Evolutionary conservation across 2,797 vertebrate genomes (phyloP).

Genomic region (Manis pentadactyla): DNA sequence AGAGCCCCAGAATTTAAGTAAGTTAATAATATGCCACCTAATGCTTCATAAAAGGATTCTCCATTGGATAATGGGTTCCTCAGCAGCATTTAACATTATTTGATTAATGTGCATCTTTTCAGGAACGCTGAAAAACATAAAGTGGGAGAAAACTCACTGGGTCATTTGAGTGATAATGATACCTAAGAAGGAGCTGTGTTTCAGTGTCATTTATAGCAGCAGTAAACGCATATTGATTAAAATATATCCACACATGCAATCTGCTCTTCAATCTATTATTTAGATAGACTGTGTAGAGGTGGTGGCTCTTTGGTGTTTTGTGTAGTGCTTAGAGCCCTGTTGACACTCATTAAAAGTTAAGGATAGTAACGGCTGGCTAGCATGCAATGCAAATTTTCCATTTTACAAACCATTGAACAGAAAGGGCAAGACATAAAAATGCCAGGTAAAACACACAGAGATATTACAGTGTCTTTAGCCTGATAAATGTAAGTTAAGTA

Average conservation of each 20-base stretch:
- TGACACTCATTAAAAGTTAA: constrained; percentile 61
- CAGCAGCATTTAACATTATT: constrained; percentile 5
- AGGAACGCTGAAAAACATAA: constrained; percentile 3
- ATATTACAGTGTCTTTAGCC: neutral
- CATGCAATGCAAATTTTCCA: neutral
- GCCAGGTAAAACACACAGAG: neutral
- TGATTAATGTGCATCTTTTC: constrained; percentile 46
- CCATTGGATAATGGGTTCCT: neutral
- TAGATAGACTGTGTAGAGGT: neutral
- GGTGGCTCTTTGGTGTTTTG: neutral
- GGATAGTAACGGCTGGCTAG: neutral
- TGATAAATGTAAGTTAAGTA: neutral
- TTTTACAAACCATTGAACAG: neutral
- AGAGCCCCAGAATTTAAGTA: neutral
- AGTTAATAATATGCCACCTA: neutral
- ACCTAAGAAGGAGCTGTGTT: neutral
- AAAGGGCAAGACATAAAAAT: neutral
- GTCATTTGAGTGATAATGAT: constrained; percentile 31
- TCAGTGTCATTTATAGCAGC: constrained; percentile 45
- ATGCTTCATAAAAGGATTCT: neutral
- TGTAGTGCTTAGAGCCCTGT: neutral
- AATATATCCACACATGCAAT: neutral
- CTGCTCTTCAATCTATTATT: constrained; percentile 54
- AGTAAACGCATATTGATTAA: constrained; percentile 59
- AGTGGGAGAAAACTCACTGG: neutral